Conservation (phyloP, 2,888 invertebrate genomes). For the Lapara coniferarum region DNA sequence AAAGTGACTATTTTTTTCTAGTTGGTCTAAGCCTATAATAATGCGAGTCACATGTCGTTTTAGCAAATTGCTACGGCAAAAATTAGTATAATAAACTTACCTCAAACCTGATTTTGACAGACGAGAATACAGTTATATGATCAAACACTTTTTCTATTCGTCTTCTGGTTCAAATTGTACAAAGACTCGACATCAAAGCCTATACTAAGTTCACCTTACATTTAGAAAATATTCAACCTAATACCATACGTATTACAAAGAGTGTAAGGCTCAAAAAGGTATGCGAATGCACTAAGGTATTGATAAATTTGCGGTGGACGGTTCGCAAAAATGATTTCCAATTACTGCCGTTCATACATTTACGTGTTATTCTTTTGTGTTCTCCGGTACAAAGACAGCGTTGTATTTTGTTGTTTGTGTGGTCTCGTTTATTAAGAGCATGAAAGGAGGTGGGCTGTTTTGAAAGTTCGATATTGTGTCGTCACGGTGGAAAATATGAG, state of each 20-base stretch:
- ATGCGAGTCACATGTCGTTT: too few relatives aligned
- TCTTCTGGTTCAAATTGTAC: conserved; percentile 44
- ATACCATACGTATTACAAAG: background rate
- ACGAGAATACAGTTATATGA: background rate
- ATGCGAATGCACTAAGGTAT: conserved; percentile 3
- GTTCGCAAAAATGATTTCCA: conserved; percentile 48
- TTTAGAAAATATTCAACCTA: background rate
- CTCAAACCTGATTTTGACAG: background rate
- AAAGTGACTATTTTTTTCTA: too few relatives aligned
- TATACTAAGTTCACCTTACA: conserved; percentile 12
- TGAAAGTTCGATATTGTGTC: conserved; percentile 12
- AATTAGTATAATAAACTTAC: background rate
- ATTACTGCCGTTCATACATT: conserved; percentile 46
- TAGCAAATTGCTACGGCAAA: too few relatives aligned
- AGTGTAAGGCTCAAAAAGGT: background rate
- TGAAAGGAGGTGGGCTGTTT: background rate
- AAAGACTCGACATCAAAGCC: conserved; percentile 44
- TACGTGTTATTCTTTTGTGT: conserved; percentile 48
- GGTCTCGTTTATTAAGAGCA: conserved; percentile 19
- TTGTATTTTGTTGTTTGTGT: conserved; percentile 20
- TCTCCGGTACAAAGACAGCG: conserved; percentile 13
- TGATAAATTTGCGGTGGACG: conserved; percentile 33
- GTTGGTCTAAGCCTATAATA: too few relatives aligned
- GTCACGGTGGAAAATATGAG: conserved; percentile 1
- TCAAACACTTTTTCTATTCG: conserved; percentile 29